Base-by-base conservation (phyloP, 2,797 vertebrate genomes). In the Rhynchotus rufescens region DNA sequence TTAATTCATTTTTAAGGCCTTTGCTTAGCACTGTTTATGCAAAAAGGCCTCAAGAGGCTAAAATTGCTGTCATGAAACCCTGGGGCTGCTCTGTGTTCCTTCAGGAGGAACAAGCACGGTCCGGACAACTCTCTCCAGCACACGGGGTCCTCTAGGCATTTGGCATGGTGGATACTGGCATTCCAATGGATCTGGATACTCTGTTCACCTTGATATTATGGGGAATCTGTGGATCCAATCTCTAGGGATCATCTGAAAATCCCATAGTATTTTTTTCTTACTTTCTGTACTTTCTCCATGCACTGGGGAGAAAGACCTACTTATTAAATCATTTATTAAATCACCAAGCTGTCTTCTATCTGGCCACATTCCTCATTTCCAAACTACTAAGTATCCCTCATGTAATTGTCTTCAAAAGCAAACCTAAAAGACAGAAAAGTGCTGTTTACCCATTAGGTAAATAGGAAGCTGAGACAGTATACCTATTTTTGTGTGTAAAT, bases 241-340 rank as follows among this genome's bases (percentile, higher is more conserved):
- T 68, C 68, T 4, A 4, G 2, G 11, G 51, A 26, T 22, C 15
- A 47, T 69, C 36, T 67, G 60, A 83, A 87, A 87, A 85, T 13
- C 69, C 51, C 80, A 57, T 17, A 47, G 32, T 19, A 38, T 67
- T 47, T 22, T 81, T 82, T 57, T 56, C 57, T 67, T 25, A 23
- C 15, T 69, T 62, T 75, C 10, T 51, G 36, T 23, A 5, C 57
- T 68, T 34, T 32, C 32, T 44, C 65, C 57, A 61, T 54, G 84
- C 60, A 49, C 8, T 12, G 21, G 25, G 38, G 75, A 74, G 80
- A 47, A 26, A 68, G 44, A 84, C 57, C 65, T 32, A 36, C 61
- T 81, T 36, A 54, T 5, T n/a, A 92, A 88, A 86, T 36, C 1
- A 1, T 74, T 84, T 75, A 80, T 82, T 90, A 82, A n/a, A 23